Evolutionary conservation across 2,113 vertebrate species (phyloP), one percentile per base, ranked within the genome.

Genomic region (Conger conger): DNA sequence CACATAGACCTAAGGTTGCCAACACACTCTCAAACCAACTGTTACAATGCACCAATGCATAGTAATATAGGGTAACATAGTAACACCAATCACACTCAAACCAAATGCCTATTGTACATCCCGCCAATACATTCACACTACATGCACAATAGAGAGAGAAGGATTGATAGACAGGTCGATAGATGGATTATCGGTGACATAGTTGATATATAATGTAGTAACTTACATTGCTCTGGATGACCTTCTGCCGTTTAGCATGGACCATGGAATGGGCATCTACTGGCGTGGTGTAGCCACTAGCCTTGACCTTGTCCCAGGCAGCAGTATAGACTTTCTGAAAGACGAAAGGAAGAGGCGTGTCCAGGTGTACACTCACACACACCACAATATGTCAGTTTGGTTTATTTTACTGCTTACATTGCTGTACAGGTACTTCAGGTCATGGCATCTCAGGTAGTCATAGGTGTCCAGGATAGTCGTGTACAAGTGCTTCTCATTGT

Each of bases 221-320:
- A 95, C 97, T 97, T 92, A 99, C 98, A 9, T 2, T 86, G 89
- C 98, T 99, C 84, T 96, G 93, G 45, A 98, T 90, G 80, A 96
- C 80, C 90, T 98, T 99, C 91, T 97, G 96, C 5, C 92, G 89
- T 88, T 97, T 99, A 50, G 97, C 97, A 40, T 98, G 97, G 76
- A 92, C 92, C 86, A 99, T 30, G 15, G 96, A 94, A 9, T 97
- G 86, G 0, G 97, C 82, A 88, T 96, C 97, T 0, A 94, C 86
- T 27, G 98, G 97, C 36, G 99, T 87, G 0, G 89, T 87, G 88
- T 99, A 99, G 90, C 96, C 90, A 82, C 95, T 97, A 11, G 96
- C 96, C 93, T 99, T 99, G 91, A 99, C 94, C 91, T 93, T 97
- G 36, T 99, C 96, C 98, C 98, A 99, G 82, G 96, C 91, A 1